These are phyloP conservation scores for Eurytemora carolleeae DNA, from an alignment of 1,140 invertebrate species.

Conservation along the genomic window DNA sequence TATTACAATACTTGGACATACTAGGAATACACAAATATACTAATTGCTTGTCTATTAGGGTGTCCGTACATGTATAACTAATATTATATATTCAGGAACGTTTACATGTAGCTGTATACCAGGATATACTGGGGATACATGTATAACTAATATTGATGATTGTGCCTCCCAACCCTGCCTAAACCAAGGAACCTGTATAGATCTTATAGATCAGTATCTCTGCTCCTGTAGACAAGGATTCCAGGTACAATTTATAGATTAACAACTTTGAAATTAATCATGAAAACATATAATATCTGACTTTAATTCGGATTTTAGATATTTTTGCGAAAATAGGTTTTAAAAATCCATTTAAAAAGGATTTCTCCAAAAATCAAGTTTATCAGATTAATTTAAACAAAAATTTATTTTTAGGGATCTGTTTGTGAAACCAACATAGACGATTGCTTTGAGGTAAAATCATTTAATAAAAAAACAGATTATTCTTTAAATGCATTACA, in stretches of 20 bases:
- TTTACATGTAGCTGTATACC: slow-evolving; percentile 69
- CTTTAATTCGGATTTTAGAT: slow-evolving; percentile 64
- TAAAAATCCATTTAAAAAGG: slow-evolving; percentile 67
- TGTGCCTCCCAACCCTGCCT: slow-evolving; percentile 82
- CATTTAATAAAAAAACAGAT: too few species aligned
- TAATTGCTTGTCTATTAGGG: too few species aligned
- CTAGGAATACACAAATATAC: too few species aligned
- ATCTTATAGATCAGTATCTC: slow-evolving; percentile 55
- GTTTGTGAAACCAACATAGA: slow-evolving; percentile 76
- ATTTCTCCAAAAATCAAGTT: slow-evolving; percentile 72
- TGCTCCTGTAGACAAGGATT: slow-evolving; percentile 75
- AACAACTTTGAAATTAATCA: slow-evolving; percentile 65
- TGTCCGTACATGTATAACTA: too few species aligned
- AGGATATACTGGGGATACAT: slow-evolving; percentile 79
- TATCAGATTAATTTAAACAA: slow-evolving; percentile 62
- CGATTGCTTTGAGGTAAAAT: slow-evolving; percentile 66
- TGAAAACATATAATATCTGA: slow-evolving; percentile 62
- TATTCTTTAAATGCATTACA: too few species aligned
- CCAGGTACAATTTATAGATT: slow-evolving; percentile 50
- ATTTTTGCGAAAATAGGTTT: slow-evolving; percentile 70
- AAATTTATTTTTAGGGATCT: slow-evolving; percentile 63
- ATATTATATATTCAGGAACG: slow-evolving; percentile 56
- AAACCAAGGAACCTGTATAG: slow-evolving; percentile 66
- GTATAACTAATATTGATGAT: slow-evolving; percentile 70
- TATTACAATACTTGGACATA: too few species aligned